Conservation (phyloP, 2,888 invertebrate genomes). For the Axea sp. region DNA sequence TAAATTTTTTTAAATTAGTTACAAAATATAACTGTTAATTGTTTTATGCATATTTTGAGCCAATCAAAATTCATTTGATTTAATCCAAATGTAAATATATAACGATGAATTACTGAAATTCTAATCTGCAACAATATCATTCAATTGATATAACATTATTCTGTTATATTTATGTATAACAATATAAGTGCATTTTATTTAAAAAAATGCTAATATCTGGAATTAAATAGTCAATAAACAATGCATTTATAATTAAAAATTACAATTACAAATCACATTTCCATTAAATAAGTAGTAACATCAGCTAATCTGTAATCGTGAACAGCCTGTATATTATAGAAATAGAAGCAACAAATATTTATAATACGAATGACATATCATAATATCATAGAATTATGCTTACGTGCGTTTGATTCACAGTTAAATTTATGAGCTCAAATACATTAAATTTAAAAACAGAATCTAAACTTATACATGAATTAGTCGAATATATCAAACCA, state of each 20-base stretch:
- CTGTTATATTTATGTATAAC: not conserved
- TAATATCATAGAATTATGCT: conserved; percentile 37
- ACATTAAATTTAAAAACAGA: conserved; percentile 15
- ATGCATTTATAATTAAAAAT: conserved; percentile 23
- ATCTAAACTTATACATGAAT: conserved; percentile 14
- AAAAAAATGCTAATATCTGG: conserved; percentile 27
- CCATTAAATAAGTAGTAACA: conserved; percentile 16
- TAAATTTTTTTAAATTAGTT: too few species aligned
- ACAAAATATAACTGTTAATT: too few species aligned
- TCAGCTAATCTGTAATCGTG: conserved; percentile 25
- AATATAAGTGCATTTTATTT: too few species aligned
- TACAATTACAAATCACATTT: conserved; percentile 15
- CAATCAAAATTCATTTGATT: too few species aligned
- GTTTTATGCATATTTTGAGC: too few species aligned
- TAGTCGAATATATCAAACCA: conserved; percentile 8
- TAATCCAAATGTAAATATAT: too few species aligned
- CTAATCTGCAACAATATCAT: too few species aligned
- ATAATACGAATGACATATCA: conserved; percentile 48
- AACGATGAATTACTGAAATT: too few species aligned
- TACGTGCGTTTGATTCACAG: conserved; percentile 14
- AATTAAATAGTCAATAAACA: not conserved
- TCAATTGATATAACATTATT: not conserved
- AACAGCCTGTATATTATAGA: conserved; percentile 39
- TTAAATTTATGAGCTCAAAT: conserved; percentile 41
- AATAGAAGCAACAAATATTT: conserved; percentile 40